Evolutionary conservation across 2,113 vertebrate species (phyloP).

Genomic region (Crotalus helleri): DNA sequence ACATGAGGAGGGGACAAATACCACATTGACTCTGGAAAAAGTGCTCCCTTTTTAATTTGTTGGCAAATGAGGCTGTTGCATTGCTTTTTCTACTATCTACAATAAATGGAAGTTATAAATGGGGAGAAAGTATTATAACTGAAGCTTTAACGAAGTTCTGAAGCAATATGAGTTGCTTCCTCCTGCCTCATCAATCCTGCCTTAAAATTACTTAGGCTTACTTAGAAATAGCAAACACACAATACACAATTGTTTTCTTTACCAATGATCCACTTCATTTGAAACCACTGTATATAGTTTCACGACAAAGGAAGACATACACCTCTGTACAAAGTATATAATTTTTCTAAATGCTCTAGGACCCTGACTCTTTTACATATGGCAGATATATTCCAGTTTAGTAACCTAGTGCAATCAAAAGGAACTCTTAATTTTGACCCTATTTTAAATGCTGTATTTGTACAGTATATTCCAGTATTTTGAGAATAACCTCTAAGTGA

Average conservation of each 20-base stretch:
- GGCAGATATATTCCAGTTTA: background rate
- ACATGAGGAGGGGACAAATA: background rate
- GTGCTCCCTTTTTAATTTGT: background rate
- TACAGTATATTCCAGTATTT: background rate
- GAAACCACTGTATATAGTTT: background rate
- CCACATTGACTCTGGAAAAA: background rate
- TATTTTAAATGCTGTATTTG: background rate
- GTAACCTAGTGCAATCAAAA: background rate
- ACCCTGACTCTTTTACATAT: background rate
- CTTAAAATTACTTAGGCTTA: background rate
- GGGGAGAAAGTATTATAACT: background rate
- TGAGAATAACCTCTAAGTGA: background rate
- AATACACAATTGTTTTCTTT: background rate
- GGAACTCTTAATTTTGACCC: background rate
- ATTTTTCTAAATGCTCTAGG: slow-evolving; percentile 16
- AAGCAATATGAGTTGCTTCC: background rate
- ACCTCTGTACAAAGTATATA: slow-evolving; percentile 1
- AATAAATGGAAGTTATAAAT: background rate
- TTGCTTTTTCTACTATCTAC: background rate
- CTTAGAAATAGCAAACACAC: background rate
- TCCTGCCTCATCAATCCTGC: background rate
- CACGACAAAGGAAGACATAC: background rate
- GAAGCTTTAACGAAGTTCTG: background rate
- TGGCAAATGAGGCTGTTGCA: background rate
- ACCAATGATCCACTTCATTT: background rate